Evolutionary conservation across 92 coral and sea anemone species (phyloP), one percentile per base, ranked within the genome.

Genomic region (Actinostola sp.): DNA sequence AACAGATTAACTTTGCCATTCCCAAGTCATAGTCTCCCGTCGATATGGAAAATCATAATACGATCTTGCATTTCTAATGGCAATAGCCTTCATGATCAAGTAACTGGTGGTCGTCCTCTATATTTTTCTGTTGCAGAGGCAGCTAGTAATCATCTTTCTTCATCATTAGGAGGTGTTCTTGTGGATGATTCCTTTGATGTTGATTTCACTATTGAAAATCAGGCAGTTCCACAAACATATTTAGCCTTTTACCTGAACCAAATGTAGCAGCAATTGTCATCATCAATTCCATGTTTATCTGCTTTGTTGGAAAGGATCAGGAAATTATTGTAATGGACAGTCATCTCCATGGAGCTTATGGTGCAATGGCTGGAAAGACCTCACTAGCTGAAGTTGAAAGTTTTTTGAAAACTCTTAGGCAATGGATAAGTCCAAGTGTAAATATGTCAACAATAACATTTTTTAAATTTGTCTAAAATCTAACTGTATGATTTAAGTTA

Each of bases 361-460:
- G 82, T 50, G 82, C 82, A 53, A 17, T 67, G 9, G 27, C 63
- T 64, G 49, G 64, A 27, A 31, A 62, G 50, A 60, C 33, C 12
- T 23, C 26, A 26, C 36, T 60, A 66, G 35, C 46, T 38, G 52
- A 30, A 43, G 10, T 80, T 23, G 80, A 80, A 11, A 27, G 54
- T 11, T 72, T 71, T 61, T 43, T 80, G 29, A 19, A 32, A 8
- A 61, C 29, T 24, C 24, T 36, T 34, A 72, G 72, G 72, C 62
- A 43, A 23, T 21, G 33, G 21, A 68, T 80, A 8, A 80, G 85
- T 48, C 34, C 48, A n/a, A 61, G 2, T 27, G 60, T 72, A 2
- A 72, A 71, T 49, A 23, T 80, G 58, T 80, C 81, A 31, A 80
- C 73, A 10, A 33, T 80, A 9, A 80, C 85, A 13, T 80, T 80